phyloP scores from a whole-genome alignment of 2,113 vertebrate genomes.

The Brienomyrus longianalis region DNA sequence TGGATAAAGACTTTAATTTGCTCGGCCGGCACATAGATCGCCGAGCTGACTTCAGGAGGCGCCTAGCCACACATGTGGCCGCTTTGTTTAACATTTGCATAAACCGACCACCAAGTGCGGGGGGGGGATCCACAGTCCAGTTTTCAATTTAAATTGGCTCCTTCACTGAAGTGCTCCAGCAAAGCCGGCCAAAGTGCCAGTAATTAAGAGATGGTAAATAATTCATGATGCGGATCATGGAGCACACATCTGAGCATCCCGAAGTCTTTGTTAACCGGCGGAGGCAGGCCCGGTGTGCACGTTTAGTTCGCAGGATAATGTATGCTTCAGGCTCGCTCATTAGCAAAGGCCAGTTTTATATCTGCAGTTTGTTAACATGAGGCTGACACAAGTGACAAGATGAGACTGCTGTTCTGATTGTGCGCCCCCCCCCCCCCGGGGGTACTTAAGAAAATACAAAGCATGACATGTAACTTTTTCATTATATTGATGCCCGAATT shows the following conservation, averaged over 20 bases:
- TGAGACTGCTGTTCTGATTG: background rate
- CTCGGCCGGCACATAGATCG: background rate
- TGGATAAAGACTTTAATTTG: background rate
- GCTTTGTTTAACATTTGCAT: constrained; percentile 3
- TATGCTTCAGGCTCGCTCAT: background rate
- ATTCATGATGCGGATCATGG: constrained; percentile 15
- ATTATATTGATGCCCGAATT: background rate
- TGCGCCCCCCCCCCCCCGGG: background rate
- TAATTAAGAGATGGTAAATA: constrained; percentile 20
- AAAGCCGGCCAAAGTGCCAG: background rate
- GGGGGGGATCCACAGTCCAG: background rate
- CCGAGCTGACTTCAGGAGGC: background rate
- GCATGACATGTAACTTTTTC: background rate
- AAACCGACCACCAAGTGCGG: background rate
- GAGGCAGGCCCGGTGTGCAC: background rate
- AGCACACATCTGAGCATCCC: background rate
- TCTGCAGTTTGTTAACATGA: background rate
- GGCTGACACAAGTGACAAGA: background rate
- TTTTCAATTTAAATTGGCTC: constrained; percentile 18
- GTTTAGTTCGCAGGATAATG: background rate
- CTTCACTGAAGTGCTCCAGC: background rate
- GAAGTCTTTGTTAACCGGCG: background rate
- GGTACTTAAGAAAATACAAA: background rate
- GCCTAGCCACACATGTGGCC: background rate
- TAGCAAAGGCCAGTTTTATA: background rate